A percentile compares a stretch with the other conserved stretches of the same genome.
These are phyloP conservation scores for Sebastes trivittatus DNA, from an alignment of 2,797 vertebrate species.

Conservation along the genomic window DNA sequence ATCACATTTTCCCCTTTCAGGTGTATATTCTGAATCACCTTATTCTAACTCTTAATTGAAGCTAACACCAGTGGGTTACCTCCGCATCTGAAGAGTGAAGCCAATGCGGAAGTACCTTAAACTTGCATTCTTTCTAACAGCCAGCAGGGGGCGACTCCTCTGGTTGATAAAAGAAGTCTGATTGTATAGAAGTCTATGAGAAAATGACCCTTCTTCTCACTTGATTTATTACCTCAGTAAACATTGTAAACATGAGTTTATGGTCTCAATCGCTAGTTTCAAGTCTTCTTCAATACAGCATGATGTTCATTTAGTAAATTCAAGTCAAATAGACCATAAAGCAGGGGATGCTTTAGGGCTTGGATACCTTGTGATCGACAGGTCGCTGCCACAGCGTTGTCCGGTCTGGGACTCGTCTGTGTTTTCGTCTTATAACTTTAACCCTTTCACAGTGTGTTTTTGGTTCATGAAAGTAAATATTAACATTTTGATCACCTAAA, in stretches of 20 bases:
- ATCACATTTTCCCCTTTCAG: background rate
- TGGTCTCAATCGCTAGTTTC: no score
- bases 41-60: background rate
- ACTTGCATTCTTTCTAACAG: accelerated
- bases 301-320: no score
- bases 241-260: background rate
- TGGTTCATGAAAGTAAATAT: no score
- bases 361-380: no score
- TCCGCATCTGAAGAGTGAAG: accelerated
- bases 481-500: no score
- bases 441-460: background rate
- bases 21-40: background rate
- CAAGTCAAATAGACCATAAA: no score
- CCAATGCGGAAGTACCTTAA: no score
- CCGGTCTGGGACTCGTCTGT: accelerated
- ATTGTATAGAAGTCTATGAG: no score
- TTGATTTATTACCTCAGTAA: background rate
- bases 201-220: background rate
- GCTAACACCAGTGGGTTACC: accelerated
- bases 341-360: accelerated
- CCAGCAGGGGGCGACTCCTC: no score
- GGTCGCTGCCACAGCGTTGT: accelerated
- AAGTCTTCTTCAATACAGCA: no score
- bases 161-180: no score
- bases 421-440: background rate